phyloP scores from a whole-genome alignment of 1,140 invertebrate species.

The Homarus americanus region DNA sequence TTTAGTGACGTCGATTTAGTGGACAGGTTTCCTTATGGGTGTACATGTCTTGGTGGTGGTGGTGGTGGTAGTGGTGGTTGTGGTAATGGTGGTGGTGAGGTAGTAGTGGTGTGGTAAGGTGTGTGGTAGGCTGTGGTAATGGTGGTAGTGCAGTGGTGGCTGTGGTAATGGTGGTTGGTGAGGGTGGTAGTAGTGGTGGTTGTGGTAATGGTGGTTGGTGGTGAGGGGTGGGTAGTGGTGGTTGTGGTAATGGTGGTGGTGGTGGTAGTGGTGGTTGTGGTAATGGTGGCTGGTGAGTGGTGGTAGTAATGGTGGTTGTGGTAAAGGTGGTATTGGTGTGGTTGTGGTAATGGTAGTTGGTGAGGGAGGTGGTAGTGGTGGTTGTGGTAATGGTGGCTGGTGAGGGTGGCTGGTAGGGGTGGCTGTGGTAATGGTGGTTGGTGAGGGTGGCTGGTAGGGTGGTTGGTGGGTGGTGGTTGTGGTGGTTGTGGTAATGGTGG shows the following conservation, averaged over 20 bases:
- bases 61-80: slow-evolving; percentile 9
- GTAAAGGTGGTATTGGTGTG: background rate
- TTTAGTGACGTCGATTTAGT: too few species aligned
- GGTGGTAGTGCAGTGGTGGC: background rate
- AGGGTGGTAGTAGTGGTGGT: background rate
- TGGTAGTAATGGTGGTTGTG: background rate
- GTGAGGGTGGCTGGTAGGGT: background rate
- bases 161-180: background rate
- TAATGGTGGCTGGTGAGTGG: background rate
- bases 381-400: background rate
- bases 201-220: slow-evolving; percentile 1
- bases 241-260: too few species aligned
- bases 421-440: background rate
- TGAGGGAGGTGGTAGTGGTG: background rate
- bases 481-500: background rate
- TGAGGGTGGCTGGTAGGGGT: background rate
- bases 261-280: background rate
- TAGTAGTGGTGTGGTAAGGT: background rate
- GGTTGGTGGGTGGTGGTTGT: background rate
- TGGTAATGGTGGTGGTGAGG: background rate
- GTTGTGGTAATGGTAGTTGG: background rate
- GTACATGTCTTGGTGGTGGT: slow-evolving; percentile 4
- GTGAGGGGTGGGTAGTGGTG: too few species aligned
- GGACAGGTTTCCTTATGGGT: too few species aligned
- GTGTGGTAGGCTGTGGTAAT: background rate